A percentile compares a stretch with the other conserved stretches of the same genome.
Evolutionary conservation across 2,888 invertebrate genomes (phyloP).

Genomic region (Lepidocyrtoides sp.): DNA sequence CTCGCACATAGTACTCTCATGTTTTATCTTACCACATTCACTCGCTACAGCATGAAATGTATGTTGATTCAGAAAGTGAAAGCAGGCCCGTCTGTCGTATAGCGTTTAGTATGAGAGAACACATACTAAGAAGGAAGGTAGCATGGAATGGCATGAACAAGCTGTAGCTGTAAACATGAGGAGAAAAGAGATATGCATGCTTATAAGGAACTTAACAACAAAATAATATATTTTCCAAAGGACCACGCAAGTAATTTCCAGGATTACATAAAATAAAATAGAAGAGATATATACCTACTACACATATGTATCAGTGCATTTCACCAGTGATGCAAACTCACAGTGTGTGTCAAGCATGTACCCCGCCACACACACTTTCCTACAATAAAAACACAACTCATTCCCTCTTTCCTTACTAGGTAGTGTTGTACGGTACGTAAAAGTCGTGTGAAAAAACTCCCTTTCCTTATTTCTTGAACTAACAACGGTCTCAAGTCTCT

Average conservation of each 20-base stretch:
- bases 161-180: too few relatives aligned
- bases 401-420: not conserved
- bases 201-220: not conserved
- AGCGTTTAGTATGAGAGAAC: too few relatives aligned
- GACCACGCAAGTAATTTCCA: not conserved
- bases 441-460: conserved; percentile 31
- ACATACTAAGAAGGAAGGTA: too few relatives aligned
- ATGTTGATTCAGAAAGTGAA: too few relatives aligned
- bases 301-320: not conserved
- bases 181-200: not conserved
- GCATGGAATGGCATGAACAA: too few relatives aligned
- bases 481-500: conserved; percentile 34
- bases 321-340: not conserved
- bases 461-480: conserved; percentile 23
- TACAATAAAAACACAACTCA: not conserved
- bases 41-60: too few relatives aligned
- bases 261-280: conserved; percentile 26
- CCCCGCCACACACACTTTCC: not conserved
- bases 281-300: conserved; percentile 27
- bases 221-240: not conserved
- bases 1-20: too few relatives aligned
- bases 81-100: too few relatives aligned
- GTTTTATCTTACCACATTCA: too few relatives aligned
- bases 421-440: not conserved
- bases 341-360: not conserved